Base-by-base conservation (phyloP, 2,888 invertebrate genomes). In the Rhaphigaster nebulosa region DNA sequence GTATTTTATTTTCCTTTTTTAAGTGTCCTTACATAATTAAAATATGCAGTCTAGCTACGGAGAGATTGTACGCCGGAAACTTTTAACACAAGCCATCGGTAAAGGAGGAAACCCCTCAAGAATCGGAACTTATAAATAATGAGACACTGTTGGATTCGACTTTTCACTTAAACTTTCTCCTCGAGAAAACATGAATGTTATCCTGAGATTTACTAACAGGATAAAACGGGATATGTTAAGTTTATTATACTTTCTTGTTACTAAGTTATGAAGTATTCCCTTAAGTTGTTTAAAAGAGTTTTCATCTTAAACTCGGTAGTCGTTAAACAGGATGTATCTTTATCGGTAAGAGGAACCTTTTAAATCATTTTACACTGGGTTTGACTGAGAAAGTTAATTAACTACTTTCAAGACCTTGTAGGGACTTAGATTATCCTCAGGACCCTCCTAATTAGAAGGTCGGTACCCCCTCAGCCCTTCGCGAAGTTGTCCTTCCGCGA, bases 191-290 rank as follows among this genome's bases (percentile, higher is more conserved):
- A 29, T 80, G 80, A 45, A 80, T 26, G 80, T 80, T 80, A 41
- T 45, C 41, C 41, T 41, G 41, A 80, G 80, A 65, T 65, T 65
- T 65, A 65, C 65, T 65, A 65, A 65, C 18, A 34, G 80, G 80
- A 80, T 80, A 80, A 80, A 80, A 45, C 80, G 41, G 41, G 80
- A 80, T 80, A 80, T 80, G 45, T 41, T 80, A 26, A 80, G 23
- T 45, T 45, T 45, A 45, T 45, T 80, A 80, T 45, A 80, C 80
- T 80, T 80, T 41, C 80, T 80, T 45, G 80, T 80, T 80, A 41
- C 45, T 26, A 38, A 80, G 80, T 80, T 80, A 80, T 41, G 41
- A 26, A 80, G 80, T 80, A 45, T 45, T 45, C 26, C 80, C 41
- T 26, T 13, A 26, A 80, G 41, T 41, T 41, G 10, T 26, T 26